Base-by-base conservation (phyloP, 2,888 invertebrate species). In the Hyppa rectilinea region DNA sequence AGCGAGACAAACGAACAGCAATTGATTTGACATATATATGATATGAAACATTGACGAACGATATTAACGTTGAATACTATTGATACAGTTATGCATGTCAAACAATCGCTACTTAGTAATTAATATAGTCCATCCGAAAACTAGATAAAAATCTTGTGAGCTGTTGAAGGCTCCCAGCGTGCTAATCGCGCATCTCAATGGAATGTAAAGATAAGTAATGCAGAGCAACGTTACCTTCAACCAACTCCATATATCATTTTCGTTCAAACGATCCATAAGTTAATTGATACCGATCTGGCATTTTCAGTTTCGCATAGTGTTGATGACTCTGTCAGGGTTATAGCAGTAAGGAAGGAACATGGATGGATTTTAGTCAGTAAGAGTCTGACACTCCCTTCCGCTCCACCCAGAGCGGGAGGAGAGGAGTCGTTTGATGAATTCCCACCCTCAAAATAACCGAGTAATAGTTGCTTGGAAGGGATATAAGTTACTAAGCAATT, bases 151-250 rank as follows among this genome's bases (percentile, higher is more conserved):
- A 73, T 55, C 53, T 29, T 26, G 12, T 12, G 31, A 12, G 1
- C 4, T 12, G 52, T 71, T 71, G 52, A 77, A 59, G 36, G 71
- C 23, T 71, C 31, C 2, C 52, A 49, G 36, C 2, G 34, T 23
- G 40, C 43, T 50, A 60, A 68, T 61, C 43, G 12, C 20, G 4
- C 17, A 60, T 60, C 59, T 26, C 36, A 43, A 49, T 23, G 23
- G 59, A 49, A 60, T 55, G 49, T 47, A n/a, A 43, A 68, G 40
- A 67, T 55, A 73, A 75, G 47, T 49, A 74, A 56, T 68, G 43
- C 75, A 75, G 75, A 66, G 43, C 56, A 73, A 23, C 5, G 9
- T 1, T 36, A 36, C 71, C 74, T 65, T 20, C 9, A 49, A 73
- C 12, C 23, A n/a, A 65, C 65, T 12, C 1, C 55, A 38, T 49